phyloP scores from a whole-genome alignment of 2,113 vertebrate genomes.

The Chinchilla lanigera region DNA sequence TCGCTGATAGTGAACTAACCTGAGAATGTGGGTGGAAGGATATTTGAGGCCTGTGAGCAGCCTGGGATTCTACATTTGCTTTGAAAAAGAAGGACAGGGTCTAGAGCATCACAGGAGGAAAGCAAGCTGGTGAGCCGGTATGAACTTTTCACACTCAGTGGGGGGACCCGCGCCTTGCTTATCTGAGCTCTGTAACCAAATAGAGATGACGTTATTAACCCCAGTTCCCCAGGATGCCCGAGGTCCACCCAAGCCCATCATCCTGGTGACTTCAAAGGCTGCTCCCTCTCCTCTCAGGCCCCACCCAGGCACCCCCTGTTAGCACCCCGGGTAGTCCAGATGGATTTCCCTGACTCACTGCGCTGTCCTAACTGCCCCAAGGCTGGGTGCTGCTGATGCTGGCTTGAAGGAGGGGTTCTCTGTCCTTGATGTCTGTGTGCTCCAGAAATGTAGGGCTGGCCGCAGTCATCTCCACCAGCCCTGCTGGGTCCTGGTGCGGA shows the following conservation, averaged over 20 bases:
- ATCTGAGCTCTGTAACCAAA: slow-evolving; percentile 16
- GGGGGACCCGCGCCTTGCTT: background rate
- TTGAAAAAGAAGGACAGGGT: background rate
- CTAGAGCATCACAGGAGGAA: background rate
- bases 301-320: background rate
- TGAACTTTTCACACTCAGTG: background rate
- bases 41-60: background rate
- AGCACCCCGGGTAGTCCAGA: background rate
- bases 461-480: background rate
- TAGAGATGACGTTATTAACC: slow-evolving; percentile 26
- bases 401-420: slow-evolving; percentile 35
- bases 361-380: background rate
- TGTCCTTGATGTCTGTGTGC: background rate
- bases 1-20: background rate
- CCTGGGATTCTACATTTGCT: background rate
- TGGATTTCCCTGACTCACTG: slow-evolving; percentile 40
- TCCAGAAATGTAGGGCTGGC: background rate
- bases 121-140: background rate
- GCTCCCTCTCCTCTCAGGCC: background rate
- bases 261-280: slow-evolving; percentile 57
- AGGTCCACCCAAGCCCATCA: slow-evolving; percentile 37
- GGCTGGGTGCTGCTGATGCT: background rate
- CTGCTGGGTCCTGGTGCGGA: background rate
- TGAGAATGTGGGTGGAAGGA: background rate
- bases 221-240: background rate